A percentile compares a stretch with the other conserved stretches of the same genome.
These are phyloP conservation scores for Sphecodes monilicornis DNA, from an alignment of 2,888 invertebrate species.

Conservation along the genomic window DNA sequence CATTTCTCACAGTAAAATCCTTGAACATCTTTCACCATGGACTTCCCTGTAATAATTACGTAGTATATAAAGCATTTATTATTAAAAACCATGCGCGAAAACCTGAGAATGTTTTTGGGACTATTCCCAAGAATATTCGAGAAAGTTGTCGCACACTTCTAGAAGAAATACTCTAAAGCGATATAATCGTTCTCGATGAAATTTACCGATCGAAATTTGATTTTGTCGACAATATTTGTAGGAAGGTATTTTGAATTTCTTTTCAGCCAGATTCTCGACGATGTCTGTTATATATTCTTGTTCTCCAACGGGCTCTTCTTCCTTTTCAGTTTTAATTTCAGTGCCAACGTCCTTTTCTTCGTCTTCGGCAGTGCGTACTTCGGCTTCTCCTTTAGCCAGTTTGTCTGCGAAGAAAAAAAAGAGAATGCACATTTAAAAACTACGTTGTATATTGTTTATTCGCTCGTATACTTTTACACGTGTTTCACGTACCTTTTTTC, in stretches of 20 bases:
- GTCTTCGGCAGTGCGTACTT: slow-evolving; percentile 86
- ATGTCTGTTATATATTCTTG: slow-evolving; percentile 80
- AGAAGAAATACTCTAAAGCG: no score
- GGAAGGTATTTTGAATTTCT: slow-evolving; percentile 80
- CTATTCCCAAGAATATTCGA: no score
- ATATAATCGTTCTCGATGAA: not conserved
- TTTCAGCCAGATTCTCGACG: slow-evolving; percentile 75
- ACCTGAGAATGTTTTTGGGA: no score
- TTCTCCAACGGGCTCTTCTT: slow-evolving; percentile 75
- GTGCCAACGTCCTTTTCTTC: slow-evolving; percentile 84
- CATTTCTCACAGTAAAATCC: slow-evolving; percentile 83
- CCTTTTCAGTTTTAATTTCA: slow-evolving; percentile 82
- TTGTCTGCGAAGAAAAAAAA: slow-evolving; percentile 75
- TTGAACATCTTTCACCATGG: slow-evolving; percentile 80
- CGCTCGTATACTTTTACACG: not conserved
- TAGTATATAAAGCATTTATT: not conserved
- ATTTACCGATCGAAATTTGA: slow-evolving; percentile 77
- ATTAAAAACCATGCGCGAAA: not conserved
- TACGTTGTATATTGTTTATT: not conserved
- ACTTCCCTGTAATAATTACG: slow-evolving; percentile 73
- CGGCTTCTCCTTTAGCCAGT: slow-evolving; percentile 82
- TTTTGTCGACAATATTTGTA: slow-evolving; percentile 81
- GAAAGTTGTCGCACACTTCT: no score
- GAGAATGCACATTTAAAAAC: not conserved
- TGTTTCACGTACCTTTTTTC: slow-evolving; percentile 78